Percentiles rank a stretch among this genome's conserved stretches.
phyloP scores from a whole-genome alignment of 2,113 vertebrate genomes.

The Malurus alboscapulatus region DNA sequence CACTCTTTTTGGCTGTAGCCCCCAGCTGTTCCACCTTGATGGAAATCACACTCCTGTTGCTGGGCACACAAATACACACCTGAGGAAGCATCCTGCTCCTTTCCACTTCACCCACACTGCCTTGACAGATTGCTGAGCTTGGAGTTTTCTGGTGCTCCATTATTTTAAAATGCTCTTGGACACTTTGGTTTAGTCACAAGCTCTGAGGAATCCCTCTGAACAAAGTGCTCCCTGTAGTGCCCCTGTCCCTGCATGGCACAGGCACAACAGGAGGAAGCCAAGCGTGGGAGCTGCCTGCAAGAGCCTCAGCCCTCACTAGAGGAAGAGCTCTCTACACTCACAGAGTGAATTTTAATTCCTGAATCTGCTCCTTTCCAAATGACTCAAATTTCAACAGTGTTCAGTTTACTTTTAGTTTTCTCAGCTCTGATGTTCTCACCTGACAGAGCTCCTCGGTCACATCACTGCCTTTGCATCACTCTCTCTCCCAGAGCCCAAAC shows the following conservation, averaged over 20 bases:
- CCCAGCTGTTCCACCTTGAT: neutral
- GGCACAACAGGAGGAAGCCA: neutral
- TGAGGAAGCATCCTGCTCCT: neutral
- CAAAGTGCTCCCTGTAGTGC: neutral
- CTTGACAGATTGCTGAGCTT: neutral
- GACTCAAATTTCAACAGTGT: neutral
- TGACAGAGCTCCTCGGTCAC: neutral
- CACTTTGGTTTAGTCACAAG: neutral
- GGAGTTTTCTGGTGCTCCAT: neutral
- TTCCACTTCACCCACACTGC: neutral
- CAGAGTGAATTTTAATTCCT: neutral
- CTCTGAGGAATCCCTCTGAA: neutral
- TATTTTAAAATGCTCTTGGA: neutral
- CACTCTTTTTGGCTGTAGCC: neutral
- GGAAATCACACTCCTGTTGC: neutral
- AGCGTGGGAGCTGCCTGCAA: neutral
- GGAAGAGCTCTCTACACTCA: neutral
- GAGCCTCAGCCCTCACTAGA: neutral
- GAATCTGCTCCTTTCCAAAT: neutral
- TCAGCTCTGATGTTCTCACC: neutral
- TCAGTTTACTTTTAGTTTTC: neutral
- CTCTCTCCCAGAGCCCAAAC: neutral
- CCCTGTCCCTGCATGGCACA: neutral
- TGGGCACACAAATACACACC: neutral
- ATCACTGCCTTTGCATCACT: neutral